phyloP scores from a whole-genome alignment of 2,888 invertebrate genomes.

The Nowickia ferox region DNA sequence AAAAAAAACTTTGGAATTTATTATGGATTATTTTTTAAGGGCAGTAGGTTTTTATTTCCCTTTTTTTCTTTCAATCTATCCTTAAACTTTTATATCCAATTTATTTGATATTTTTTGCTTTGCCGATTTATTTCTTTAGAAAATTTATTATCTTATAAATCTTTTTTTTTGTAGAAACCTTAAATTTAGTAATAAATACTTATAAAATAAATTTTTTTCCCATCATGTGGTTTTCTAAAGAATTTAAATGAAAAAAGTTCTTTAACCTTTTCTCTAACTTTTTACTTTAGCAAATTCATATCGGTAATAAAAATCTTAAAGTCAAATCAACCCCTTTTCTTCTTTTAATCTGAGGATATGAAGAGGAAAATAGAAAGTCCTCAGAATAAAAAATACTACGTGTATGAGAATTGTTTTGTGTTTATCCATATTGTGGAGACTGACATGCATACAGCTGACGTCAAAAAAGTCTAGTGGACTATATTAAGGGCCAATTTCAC shows the following conservation, averaged over 20 bases:
- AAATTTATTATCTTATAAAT: slow-evolving; percentile 68
- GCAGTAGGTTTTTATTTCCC: not conserved
- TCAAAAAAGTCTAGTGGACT: too few species aligned
- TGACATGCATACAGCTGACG: not conserved
- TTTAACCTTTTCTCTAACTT: slow-evolving; percentile 40
- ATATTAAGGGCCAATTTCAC: too few species aligned
- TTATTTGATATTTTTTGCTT: not conserved
- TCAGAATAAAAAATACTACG: not conserved
- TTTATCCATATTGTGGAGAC: not conserved
- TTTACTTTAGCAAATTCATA: slow-evolving; percentile 28
- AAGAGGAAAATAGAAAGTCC: slow-evolving; percentile 17
- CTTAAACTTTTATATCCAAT: not conserved
- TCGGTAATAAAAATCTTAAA: slow-evolving; percentile 60
- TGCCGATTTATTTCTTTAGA: slow-evolving; percentile 54
- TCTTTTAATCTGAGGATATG: slow-evolving; percentile 33
- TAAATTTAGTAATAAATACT: slow-evolving; percentile 18
- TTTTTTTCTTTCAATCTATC: not conserved
- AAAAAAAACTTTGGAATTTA: not conserved
- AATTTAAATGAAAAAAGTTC: slow-evolving; percentile 53
- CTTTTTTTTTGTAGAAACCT: slow-evolving; percentile 57
- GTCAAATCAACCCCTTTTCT: slow-evolving; percentile 69
- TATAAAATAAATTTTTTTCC: slow-evolving; percentile 35
- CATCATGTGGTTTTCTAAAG: slow-evolving; percentile 62
- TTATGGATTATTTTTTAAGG: not conserved
- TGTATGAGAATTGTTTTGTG: slow-evolving; percentile 8